phyloP scores from a whole-genome alignment of 2,888 invertebrate species.

The Xylocampa areola region DNA sequence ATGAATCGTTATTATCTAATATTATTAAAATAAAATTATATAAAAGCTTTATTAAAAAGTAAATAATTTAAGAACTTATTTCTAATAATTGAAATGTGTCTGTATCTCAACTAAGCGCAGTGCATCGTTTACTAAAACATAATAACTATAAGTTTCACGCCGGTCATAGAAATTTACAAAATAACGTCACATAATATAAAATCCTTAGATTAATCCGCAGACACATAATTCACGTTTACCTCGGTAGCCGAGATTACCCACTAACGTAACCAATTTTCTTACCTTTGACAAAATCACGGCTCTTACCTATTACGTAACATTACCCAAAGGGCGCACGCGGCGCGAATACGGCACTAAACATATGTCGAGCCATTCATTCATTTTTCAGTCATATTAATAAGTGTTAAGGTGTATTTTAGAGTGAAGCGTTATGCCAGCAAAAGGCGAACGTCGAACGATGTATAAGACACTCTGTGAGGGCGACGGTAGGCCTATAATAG shows the following conservation, averaged over 20 bases:
- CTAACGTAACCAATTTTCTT: conserved; percentile 89
- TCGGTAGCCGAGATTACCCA: conserved; percentile 80
- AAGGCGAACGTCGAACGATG: conserved; percentile 71
- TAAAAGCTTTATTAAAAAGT: background rate
- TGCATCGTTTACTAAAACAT: background rate
- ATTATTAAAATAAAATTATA: background rate
- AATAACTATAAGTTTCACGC: conserved; percentile 1
- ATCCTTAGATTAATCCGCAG: conserved; percentile 62
- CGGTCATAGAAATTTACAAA: conserved; percentile 21
- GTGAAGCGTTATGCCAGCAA: conserved; percentile 62
- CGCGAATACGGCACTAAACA: conserved; percentile 77
- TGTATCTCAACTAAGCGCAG: background rate
- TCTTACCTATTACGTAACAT: conserved; percentile 87
- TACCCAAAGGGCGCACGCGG: conserved; percentile 87
- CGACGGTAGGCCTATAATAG: conserved; percentile 78
- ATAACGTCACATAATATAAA: conserved; percentile 43
- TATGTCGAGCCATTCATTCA: conserved; percentile 65
- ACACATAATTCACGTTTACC: conserved; percentile 80
- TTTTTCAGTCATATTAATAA: conserved; percentile 80
- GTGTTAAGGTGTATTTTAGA: conserved; percentile 78
- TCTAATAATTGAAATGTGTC: background rate
- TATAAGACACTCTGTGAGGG: conserved; percentile 76
- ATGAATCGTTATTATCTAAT: background rate
- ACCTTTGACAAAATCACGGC: conserved; percentile 89
- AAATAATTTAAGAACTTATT: background rate